A percentile compares a stretch with the other conserved stretches of the same genome.
These are phyloP conservation scores for Autographa pulchrina DNA, from an alignment of 2,888 invertebrate species.

Conservation along the genomic window DNA sequence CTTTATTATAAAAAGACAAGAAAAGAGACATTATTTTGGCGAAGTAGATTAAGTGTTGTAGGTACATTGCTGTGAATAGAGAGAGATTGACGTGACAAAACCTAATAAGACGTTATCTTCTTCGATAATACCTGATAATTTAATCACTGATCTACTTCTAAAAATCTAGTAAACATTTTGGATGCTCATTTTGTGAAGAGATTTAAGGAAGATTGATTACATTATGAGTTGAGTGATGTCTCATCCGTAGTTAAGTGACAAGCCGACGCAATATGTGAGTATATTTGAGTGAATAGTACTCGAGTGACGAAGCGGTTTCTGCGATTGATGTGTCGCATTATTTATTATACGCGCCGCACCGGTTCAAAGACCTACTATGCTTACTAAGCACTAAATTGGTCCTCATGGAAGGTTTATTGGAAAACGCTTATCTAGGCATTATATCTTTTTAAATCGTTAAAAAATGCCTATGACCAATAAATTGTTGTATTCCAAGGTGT, in stretches of 20 bases:
- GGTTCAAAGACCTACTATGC: not conserved
- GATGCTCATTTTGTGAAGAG: not conserved
- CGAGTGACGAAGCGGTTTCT: slow-evolving; percentile 3
- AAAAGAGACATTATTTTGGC: not conserved
- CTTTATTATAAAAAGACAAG: slow-evolving; percentile 9
- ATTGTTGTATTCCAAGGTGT: not conserved
- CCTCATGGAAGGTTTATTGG: not conserved
- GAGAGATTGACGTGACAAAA: slow-evolving; percentile 2
- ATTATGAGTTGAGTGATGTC: not conserved
- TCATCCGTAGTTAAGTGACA: not conserved
- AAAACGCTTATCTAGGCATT: not conserved
- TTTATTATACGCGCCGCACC: not conserved
- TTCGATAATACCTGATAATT: not conserved
- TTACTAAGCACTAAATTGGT: not conserved
- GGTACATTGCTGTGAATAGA: slow-evolving; percentile 22
- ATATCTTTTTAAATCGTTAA: no score
- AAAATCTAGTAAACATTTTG: not conserved
- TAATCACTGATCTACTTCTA: not conserved
- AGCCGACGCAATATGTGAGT: slow-evolving; percentile 6
- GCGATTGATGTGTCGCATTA: slow-evolving; percentile 4
- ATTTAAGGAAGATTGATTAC: not conserved
- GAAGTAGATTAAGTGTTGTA: slow-evolving; percentile 5
- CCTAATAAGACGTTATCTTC: not conserved
- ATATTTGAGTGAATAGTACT: slow-evolving; percentile 5
- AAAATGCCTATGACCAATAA: no score